Conservation (phyloP, 1,140 invertebrate species). For the Popillia japonica region DNA sequence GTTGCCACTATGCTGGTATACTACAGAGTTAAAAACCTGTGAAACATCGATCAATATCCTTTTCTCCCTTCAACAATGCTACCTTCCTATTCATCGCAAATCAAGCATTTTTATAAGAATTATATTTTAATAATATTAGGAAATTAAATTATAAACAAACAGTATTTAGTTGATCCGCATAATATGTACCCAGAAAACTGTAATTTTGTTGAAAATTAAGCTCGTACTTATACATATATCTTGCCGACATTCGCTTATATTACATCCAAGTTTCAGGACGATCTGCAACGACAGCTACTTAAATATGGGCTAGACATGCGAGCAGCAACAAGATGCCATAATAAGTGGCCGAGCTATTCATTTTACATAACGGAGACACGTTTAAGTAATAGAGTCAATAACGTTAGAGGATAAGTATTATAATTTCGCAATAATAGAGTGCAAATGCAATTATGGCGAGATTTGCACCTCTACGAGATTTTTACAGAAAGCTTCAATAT, state of each 20-base stretch:
- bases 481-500: background rate
- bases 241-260: background rate
- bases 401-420: conserved; percentile 11
- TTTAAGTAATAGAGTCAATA: conserved; percentile 24
- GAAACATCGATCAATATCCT: background rate
- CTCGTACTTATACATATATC: background rate
- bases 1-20: background rate
- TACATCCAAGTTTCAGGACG: background rate
- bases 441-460: background rate
- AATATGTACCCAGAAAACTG: background rate
- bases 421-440: conserved; percentile 13
- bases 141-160: too few relatives aligned
- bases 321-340: conserved; percentile 1
- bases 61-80: background rate
- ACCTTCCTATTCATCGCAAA: too few relatives aligned
- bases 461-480: background rate
- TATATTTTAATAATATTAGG: background rate
- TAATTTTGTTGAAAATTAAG: too few relatives aligned
- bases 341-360: background rate
- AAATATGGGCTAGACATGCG: background rate
- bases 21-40: background rate
- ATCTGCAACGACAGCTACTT: background rate
- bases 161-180: background rate
- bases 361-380: conserved; percentile 13
- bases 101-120: background rate